Percentiles rank a stretch among this genome's conserved stretches.
Conservation (phyloP, 1,140 invertebrate genomes). For the Drosophila kohkoa region DNA sequence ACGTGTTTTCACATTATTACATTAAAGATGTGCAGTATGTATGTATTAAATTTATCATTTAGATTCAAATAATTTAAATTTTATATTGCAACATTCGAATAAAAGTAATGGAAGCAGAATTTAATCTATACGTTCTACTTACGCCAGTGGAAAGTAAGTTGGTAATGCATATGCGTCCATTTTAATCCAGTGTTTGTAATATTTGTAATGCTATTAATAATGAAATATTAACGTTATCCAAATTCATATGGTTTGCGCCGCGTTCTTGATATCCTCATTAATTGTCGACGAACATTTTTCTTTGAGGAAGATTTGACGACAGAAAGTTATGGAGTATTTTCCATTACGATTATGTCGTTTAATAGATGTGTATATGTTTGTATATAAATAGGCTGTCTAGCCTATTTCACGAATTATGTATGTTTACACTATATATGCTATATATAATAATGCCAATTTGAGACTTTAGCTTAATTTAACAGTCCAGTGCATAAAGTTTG, state of each 20-base stretch:
- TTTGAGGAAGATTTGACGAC: neutral
- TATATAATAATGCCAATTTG: no score
- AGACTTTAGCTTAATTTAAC: neutral
- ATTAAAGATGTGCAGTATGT: no score
- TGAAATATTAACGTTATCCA: neutral
- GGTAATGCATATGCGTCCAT: conserved; percentile 79
- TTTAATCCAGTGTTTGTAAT: conserved; percentile 1
- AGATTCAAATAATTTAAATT: no score
- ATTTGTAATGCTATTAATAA: neutral
- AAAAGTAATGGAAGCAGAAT: no score
- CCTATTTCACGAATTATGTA: no score
- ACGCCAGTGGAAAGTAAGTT: conserved; percentile 79
- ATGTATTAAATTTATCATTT: no score
- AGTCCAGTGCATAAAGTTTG: conserved; percentile 18
- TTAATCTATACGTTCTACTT: conserved; percentile 45
- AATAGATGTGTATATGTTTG: conserved; percentile 4
- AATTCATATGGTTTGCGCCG: neutral
- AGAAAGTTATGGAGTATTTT: no score
- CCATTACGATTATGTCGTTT: neutral
- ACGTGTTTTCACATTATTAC: no score
- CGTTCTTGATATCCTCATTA: neutral
- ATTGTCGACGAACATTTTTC: conserved; percentile 20
- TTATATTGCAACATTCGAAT: no score
- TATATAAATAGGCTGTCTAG: neutral
- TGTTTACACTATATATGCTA: no score